A percentile compares a stretch with the other conserved stretches of the same genome.
Conservation (phyloP, 2,113 vertebrate genomes). For the Entelurus aequoreus region DNA sequence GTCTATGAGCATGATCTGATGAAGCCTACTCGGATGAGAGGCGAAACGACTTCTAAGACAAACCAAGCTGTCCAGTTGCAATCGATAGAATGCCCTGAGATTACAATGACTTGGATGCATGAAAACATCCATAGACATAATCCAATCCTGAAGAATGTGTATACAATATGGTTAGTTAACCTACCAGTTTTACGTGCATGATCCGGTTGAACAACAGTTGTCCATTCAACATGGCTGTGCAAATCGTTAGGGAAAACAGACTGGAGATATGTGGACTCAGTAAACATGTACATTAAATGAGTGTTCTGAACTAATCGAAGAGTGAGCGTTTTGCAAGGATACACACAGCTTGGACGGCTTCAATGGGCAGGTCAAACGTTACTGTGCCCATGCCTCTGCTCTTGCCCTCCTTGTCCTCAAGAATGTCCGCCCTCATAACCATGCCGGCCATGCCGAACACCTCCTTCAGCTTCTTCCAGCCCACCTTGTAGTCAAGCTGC, state of each 20-base stretch:
- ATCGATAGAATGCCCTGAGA: too few species aligned
- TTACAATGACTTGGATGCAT: too few species aligned
- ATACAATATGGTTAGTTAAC: conserved; percentile 30
- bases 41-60: too few species aligned
- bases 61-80: too few species aligned
- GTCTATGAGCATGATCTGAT: too few species aligned
- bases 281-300: not conserved
- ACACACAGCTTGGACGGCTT: conserved; percentile 97
- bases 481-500: conserved; percentile 96
- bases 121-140: too few species aligned
- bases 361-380: conserved; percentile 92
- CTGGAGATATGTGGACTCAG: too few species aligned
- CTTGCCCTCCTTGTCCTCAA: conserved; percentile 96
- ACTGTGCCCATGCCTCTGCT: conserved; percentile 95
- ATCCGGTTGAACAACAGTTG: conserved; percentile 93
- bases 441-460: conserved; percentile 93
- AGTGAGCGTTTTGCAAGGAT: conserved; percentile 73
- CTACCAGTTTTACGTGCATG: conserved; percentile 98
- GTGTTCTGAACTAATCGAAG: not conserved
- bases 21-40: too few species aligned
- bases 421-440: conserved; percentile 87
- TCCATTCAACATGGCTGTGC: conserved; percentile 92
- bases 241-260: conserved; percentile 67
- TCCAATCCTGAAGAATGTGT: not conserved
- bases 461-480: conserved; percentile 98